Percentiles rank a stretch among this genome's conserved stretches.
Evolutionary conservation across 2,797 vertebrate genomes (phyloP).

Genomic region (Spheniscus humboldti): DNA sequence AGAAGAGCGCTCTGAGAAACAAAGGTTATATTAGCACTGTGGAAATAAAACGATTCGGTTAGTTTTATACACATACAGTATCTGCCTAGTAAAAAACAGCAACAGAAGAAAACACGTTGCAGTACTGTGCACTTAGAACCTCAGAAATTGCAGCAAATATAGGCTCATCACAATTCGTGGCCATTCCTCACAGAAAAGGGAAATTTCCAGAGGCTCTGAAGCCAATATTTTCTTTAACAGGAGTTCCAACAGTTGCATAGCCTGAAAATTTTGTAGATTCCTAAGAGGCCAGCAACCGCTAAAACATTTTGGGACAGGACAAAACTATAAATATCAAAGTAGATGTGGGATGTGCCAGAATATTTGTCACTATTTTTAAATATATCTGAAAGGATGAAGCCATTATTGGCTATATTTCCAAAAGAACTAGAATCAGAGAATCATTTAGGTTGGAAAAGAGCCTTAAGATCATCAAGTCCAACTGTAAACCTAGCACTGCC

Average conservation of each 20-base stretch:
- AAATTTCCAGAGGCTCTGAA: background rate
- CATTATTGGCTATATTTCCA: background rate
- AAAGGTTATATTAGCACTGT: background rate
- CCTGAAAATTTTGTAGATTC: background rate
- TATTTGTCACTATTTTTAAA: background rate
- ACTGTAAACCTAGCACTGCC: too few species aligned
- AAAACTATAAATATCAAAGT: background rate
- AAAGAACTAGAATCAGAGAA: background rate
- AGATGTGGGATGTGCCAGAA: background rate
- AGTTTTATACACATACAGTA: background rate
- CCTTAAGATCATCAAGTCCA: too few species aligned
- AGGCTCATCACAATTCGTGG: background rate
- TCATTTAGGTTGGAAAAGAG: too few species aligned
- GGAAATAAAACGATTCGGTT: background rate
- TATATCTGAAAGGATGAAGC: background rate
- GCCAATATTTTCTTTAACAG: background rate
- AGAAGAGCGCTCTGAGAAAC: background rate
- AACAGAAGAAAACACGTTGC: background rate
- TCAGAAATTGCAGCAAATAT: background rate
- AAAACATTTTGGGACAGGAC: background rate
- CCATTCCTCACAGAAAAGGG: too few species aligned
- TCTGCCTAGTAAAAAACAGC: background rate
- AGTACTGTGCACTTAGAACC: too few species aligned
- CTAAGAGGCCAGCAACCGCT: background rate
- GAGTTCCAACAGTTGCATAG: background rate